Evolutionary conservation across 2,113 vertebrate genomes (phyloP).

Genomic region (Chroicocephalus ridibundus): DNA sequence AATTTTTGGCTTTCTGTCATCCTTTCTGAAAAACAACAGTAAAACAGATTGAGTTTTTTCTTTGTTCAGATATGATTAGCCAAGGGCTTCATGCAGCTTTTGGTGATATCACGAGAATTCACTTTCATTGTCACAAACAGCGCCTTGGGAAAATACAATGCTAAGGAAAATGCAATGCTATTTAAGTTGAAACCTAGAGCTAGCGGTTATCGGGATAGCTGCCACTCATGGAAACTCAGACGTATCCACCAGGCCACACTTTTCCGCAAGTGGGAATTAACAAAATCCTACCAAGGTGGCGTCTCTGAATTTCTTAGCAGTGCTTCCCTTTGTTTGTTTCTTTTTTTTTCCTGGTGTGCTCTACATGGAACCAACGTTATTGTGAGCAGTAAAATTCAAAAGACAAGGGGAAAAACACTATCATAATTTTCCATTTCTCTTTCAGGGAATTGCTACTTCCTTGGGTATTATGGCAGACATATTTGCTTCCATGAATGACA

Average conservation of each 20-base stretch:
- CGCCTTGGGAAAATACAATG: neutral
- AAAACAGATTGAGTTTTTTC: neutral
- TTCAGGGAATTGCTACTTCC: slow-evolving; percentile 86
- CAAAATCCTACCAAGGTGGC: neutral
- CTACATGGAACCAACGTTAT: neutral
- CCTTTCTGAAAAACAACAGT: neutral
- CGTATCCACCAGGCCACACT: neutral
- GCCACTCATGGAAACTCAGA: neutral
- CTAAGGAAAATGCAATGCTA: neutral
- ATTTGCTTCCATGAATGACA: slow-evolving; percentile 89
- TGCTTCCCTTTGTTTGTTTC: neutral
- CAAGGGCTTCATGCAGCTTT: neutral
- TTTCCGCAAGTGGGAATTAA: neutral
- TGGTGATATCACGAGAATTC: neutral
- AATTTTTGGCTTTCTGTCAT: neutral
- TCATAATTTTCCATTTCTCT: neutral
- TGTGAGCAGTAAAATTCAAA: neutral
- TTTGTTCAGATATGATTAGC: neutral
- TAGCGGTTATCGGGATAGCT: neutral
- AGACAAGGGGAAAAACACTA: neutral
- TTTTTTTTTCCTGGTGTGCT: neutral
- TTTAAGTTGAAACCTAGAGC: neutral
- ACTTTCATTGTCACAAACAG: neutral
- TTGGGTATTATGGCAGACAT: slow-evolving; percentile 89
- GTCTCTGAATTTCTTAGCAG: neutral